phyloP scores from a whole-genome alignment of 2,797 vertebrate species.

The Cynodonichthys magdalenae region DNA sequence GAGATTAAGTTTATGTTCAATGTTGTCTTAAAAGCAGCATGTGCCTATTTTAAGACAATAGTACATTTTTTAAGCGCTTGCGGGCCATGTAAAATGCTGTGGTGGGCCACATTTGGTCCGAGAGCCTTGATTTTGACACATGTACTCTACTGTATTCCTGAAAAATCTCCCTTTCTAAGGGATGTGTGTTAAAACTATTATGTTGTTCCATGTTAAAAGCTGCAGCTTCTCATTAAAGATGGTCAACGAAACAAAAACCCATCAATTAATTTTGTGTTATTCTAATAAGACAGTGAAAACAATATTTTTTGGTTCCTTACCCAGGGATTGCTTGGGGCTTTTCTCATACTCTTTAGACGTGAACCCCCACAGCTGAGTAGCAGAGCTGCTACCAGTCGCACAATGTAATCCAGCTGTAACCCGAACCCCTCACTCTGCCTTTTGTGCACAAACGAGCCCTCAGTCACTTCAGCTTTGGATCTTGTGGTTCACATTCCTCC shows the following conservation, averaged over 20 bases:
- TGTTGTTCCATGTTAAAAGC: constrained; percentile 16
- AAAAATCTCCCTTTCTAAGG: too few species aligned
- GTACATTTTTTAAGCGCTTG: too few species aligned
- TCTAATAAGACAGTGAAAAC: constrained; percentile 34
- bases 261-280: constrained; percentile 34
- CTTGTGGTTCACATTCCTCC: constrained; percentile 73
- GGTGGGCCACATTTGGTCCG: too few species aligned
- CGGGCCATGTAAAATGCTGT: too few species aligned
- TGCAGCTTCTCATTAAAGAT: constrained; percentile 36
- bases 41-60: too few species aligned
- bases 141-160: too few species aligned
- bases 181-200: constrained; percentile 2
- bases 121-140: too few species aligned
- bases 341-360: constrained; percentile 50
- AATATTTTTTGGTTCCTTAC: constrained; percentile 36
- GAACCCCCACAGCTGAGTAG: constrained; percentile 50
- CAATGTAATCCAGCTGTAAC: constrained; percentile 67
- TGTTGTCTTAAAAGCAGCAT: too few species aligned
- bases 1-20: too few species aligned
- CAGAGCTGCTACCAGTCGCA: constrained; percentile 58
- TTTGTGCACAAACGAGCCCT: constrained; percentile 69
- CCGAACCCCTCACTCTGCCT: constrained; percentile 50
- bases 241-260: constrained; percentile 28
- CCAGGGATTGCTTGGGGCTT: constrained; percentile 42
- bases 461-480: constrained; percentile 66